Evolutionary conservation across 2,888 invertebrate species (phyloP), one percentile per base, ranked within the genome.

Genomic region (Eurytoma californica): DNA sequence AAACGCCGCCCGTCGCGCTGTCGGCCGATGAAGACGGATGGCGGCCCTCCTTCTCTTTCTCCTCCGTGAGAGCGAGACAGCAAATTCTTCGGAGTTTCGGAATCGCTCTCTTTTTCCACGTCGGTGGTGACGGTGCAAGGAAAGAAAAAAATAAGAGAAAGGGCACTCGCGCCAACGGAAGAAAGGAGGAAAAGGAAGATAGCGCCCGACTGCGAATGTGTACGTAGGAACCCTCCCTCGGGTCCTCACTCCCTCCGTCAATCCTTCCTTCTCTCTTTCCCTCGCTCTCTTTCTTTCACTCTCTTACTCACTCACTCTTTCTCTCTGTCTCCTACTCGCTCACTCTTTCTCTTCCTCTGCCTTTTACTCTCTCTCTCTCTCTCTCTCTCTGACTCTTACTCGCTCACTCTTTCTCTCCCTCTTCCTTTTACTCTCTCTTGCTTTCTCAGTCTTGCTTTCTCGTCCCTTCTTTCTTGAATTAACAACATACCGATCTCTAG

Each of bases 11-110:
- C 90, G 90, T 90, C 88, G 90, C 85, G 90, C 90, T 90, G 90
- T 90, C 90, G 90, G 86, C 90, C 90, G 90, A 90, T 90, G 90
- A 90, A 90, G 90, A 90, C 88, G 89, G 88, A 90, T 90, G 88
- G 89, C 87, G 89, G 86, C 86, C 86, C 88, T 86, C 86, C 84
- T 83, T 65, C 74, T 70, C 51, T 63, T 24, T 24, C 55, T 51
- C 68, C 7, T 28, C n/a, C 66, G 39, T 30, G 70, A 72, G 61
- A 66, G 77, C 82, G 81, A 82, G 28, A 70, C 65, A 16, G 84
- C 30, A 18, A 82, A 85, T 82, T 84, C 86, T 83, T 83, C 72
- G 82, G 83, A 83, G 85, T 84, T 82, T 85, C 83, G 74, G 84
- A 80, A 80, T 79, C 83, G 79, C 79, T 82, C 16, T 47, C 66